A percentile compares a stretch with the other conserved stretches of the same genome.
Evolutionary conservation across 2,888 invertebrate species (phyloP).

Genomic region (Phortica magna): DNA sequence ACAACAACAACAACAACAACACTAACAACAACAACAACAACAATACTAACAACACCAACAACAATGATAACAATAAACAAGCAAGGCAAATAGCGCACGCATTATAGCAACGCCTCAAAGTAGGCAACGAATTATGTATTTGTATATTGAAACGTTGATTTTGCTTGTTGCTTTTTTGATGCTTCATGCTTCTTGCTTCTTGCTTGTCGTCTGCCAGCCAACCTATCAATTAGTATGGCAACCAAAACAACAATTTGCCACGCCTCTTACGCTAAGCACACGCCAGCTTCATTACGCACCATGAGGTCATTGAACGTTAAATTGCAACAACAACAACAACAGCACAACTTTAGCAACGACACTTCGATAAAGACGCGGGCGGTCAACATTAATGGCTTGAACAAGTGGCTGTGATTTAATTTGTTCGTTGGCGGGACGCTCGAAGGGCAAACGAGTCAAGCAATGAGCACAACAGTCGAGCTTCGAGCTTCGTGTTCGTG

Average conservation of each 20-base stretch:
- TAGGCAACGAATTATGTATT: constrained; percentile 29
- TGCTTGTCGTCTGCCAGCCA: constrained; percentile 7
- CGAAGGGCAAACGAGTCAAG: background rate
- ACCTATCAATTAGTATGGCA: background rate
- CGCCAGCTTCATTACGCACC: background rate
- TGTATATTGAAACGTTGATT: constrained; percentile 39
- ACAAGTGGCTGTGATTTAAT: background rate
- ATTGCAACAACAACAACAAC: constrained; percentile 42
- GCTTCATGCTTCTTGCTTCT: background rate
- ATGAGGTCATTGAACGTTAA: constrained; percentile 59
- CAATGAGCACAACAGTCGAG: background rate
- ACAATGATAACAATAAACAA: no score
- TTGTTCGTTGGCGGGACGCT: background rate
- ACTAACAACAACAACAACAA: background rate
- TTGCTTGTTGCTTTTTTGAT: background rate
- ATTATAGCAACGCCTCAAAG: constrained; percentile 15
- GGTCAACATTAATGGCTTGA: constrained; percentile 13
- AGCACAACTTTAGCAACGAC: background rate
- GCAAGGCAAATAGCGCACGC: no score
- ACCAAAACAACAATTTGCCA: background rate
- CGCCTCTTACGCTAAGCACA: background rate
- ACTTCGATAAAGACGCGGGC: background rate
- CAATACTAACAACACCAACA: background rate
- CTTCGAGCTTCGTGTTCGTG: constrained; percentile 2
- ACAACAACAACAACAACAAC: background rate